phyloP scores from a whole-genome alignment of 92 coral and sea anemone species.

The Paragorgia papillata region DNA sequence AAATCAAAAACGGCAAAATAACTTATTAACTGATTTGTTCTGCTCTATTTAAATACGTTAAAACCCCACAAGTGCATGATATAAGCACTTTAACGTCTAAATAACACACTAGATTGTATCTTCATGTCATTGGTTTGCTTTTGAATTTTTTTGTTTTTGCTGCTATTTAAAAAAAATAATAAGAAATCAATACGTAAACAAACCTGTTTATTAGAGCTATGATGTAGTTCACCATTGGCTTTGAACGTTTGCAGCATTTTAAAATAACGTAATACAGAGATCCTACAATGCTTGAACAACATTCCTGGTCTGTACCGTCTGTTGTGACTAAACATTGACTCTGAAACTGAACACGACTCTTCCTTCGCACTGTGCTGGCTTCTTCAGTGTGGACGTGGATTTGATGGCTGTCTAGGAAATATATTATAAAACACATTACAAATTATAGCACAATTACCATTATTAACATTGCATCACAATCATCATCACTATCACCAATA shows the following conservation, averaged over 20 bases:
- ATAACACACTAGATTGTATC: too few species aligned
- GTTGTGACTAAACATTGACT: not conserved
- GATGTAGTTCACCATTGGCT: conserved; percentile 75
- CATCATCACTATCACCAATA: not conserved
- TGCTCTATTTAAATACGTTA: too few species aligned
- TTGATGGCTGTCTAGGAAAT: conserved; percentile 10
- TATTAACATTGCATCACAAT: not conserved
- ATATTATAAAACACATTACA: not conserved
- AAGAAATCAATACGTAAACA: too few species aligned
- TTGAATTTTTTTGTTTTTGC: too few species aligned
- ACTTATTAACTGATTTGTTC: too few species aligned
- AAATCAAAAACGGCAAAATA: too few species aligned
- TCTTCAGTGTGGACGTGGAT: conserved; percentile 14
- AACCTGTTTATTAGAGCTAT: conserved; percentile 94
- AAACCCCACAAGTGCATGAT: too few species aligned
- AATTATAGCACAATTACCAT: too few species aligned
- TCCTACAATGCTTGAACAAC: conserved; percentile 67
- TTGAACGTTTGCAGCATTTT: conserved; percentile 65
- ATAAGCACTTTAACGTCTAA: too few species aligned
- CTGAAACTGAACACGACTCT: conserved; percentile 24
- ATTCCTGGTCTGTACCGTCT: not conserved
- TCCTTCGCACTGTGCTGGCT: not conserved
- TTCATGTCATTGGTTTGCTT: too few species aligned
- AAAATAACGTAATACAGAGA: conserved; percentile 88
- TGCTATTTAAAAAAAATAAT: too few species aligned